Conservation (phyloP, 2,797 vertebrate species). For the Pantherophis vulpinus region DNA sequence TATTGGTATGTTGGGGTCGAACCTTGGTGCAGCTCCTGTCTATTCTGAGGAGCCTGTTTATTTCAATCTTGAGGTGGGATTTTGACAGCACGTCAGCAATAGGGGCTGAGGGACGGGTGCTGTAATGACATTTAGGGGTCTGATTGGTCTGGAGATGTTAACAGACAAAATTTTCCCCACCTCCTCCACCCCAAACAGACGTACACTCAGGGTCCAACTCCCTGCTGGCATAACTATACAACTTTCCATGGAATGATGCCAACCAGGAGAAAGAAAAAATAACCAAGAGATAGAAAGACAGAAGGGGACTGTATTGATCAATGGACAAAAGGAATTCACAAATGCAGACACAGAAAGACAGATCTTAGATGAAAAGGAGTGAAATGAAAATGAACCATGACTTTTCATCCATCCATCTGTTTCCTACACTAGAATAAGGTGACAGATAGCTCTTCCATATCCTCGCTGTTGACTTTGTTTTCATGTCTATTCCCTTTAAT, state of each 20-base stretch:
- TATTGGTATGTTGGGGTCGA: constrained; percentile 20
- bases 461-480: neutral
- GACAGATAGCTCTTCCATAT: neutral
- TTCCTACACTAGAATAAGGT: neutral
- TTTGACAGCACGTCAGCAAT: neutral
- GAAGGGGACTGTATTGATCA: constrained; percentile 20
- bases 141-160: constrained; percentile 12
- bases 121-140: neutral
- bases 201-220: neutral
- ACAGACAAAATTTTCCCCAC: neutral
- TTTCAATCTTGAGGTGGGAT: constrained; percentile 4
- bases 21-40: constrained; percentile 45
- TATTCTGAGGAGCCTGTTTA: constrained; percentile 20
- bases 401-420: neutral
- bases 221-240: constrained; percentile 20
- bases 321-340: constrained; percentile 20
- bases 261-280: constrained; percentile 8
- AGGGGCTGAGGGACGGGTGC: neutral
- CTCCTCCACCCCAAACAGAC: neutral
- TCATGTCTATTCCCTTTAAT: neutral
- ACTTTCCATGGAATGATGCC: constrained; percentile 17
- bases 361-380: neutral
- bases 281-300: constrained; percentile 30
- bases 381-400: neutral
- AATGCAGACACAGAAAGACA: neutral